These are phyloP conservation scores for Aphis craccivora DNA, from an alignment of 1,140 invertebrate species.

Conservation along the genomic window DNA sequence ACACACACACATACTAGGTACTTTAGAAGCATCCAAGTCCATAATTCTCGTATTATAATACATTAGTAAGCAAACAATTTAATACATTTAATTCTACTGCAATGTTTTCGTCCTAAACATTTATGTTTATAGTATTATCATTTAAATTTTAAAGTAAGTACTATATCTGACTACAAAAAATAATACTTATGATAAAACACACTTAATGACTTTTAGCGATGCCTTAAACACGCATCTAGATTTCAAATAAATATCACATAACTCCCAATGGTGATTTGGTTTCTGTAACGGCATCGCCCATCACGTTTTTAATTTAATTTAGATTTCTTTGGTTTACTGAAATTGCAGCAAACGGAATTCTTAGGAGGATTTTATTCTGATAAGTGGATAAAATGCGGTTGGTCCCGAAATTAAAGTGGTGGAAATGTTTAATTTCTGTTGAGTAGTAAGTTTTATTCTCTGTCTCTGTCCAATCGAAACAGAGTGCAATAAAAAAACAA, in stretches of 20 bases:
- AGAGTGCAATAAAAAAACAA: constrained; percentile 20
- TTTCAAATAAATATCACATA: not conserved
- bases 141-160: not conserved
- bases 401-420: constrained; percentile 11
- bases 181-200: not conserved
- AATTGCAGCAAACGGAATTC: not conserved
- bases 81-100: not conserved
- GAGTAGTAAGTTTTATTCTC: not conserved
- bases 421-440: constrained; percentile 40
- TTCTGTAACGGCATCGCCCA: not conserved
- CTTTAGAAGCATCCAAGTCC: not conserved
- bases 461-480: not conserved
- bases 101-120: not conserved
- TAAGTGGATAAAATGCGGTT: constrained; percentile 11
- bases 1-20: not conserved
- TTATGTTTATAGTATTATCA: not conserved
- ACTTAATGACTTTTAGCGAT: not conserved
- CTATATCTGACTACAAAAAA: not conserved
- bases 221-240: not conserved
- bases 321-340: not conserved
- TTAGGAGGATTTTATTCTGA: not conserved
- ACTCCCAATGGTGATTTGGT: not conserved
- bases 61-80: not conserved
- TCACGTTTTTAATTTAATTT: constrained; percentile 14
- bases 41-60: not conserved